phyloP scores from a whole-genome alignment of 2,797 vertebrate genomes.

The Smutsia temminckii region DNA sequence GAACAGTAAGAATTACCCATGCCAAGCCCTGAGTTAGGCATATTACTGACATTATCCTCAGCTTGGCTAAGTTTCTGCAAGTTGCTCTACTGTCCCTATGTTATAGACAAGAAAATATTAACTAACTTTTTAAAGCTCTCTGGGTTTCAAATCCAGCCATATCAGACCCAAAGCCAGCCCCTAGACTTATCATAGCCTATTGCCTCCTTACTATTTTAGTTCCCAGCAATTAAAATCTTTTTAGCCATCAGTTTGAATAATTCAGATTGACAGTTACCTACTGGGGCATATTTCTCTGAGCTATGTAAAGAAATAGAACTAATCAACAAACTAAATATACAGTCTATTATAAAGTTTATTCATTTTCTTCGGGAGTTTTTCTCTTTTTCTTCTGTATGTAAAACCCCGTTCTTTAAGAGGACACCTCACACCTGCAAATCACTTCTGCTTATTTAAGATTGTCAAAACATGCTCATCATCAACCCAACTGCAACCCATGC shows the following conservation, averaged over 20 bases:
- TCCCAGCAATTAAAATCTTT: conserved; percentile 16
- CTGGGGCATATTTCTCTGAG: neutral
- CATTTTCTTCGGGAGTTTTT: neutral
- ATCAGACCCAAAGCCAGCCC: neutral
- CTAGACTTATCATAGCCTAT: neutral
- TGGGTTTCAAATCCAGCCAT: neutral
- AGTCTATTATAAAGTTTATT: neutral
- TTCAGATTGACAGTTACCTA: neutral
- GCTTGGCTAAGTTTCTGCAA: neutral
- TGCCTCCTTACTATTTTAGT: neutral
- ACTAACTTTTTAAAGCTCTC: neutral
- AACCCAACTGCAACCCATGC: neutral
- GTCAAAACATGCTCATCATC: neutral
- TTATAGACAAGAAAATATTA: neutral
- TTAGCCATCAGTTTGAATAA: neutral
- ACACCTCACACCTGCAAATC: neutral
- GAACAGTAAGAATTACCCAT: neutral
- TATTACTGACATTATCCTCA: neutral
- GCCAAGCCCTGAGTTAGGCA: neutral
- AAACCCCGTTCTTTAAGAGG: neutral
- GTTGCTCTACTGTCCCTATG: neutral
- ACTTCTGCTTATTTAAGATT: neutral
- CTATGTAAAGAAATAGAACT: neutral
- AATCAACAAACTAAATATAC: conserved; percentile 21
- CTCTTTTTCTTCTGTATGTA: neutral